These are phyloP conservation scores for Cyrtodaria siliqua DNA, from an alignment of 2,888 invertebrate species.

Conservation along the genomic window DNA sequence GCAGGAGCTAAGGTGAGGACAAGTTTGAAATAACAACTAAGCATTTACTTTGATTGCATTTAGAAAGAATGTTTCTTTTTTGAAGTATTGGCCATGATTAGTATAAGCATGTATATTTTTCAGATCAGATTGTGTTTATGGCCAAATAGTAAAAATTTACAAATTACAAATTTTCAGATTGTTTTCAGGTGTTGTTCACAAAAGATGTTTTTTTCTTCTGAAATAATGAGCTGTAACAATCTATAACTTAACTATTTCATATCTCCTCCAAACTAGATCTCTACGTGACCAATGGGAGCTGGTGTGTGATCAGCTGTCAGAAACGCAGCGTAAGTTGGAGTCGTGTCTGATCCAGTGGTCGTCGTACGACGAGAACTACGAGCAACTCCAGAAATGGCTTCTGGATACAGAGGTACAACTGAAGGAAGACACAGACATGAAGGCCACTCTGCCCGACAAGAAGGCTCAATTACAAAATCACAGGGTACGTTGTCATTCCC, in stretches of 20 bases:
- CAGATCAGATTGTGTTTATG: too few relatives aligned
- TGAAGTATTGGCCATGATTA: too few relatives aligned
- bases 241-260: too few relatives aligned
- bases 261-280: constrained; percentile 55
- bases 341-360: constrained; percentile 96
- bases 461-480: constrained; percentile 94
- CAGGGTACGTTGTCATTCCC: constrained; percentile 87
- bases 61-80: too few relatives aligned
- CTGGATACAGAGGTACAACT: constrained; percentile 91
- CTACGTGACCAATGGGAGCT: constrained; percentile 87
- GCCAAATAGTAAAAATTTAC: too few relatives aligned
- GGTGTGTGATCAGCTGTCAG: constrained; percentile 90
- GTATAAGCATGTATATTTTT: too few relatives aligned
- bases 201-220: too few relatives aligned
- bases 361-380: constrained; percentile 95
- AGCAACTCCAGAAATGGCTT: constrained; percentile 93
- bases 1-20: constrained; percentile 89
- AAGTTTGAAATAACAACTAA: background rate
- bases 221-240: too few relatives aligned
- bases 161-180: too few relatives aligned
- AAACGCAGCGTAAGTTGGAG: constrained; percentile 93
- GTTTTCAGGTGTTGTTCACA: too few relatives aligned
- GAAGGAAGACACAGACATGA: constrained; percentile 92
- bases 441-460: constrained; percentile 96
- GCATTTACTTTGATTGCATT: constrained; percentile 1